Base-by-base conservation (phyloP, 1,140 invertebrate species). In the Neotoxoptera formosana region DNA sequence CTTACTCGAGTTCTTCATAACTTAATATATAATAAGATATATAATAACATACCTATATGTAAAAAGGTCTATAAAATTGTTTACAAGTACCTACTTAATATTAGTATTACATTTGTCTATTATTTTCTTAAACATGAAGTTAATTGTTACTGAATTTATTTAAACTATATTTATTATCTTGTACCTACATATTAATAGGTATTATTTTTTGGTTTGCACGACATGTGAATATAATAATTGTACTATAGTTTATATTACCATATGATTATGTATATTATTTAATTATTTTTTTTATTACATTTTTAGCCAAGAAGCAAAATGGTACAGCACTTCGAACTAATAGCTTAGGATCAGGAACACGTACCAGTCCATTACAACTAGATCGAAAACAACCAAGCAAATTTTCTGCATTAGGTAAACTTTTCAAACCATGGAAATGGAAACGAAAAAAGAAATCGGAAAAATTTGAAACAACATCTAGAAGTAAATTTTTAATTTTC, bases 381-480 rank as follows among this genome's bases (percentile, higher is more conserved):
- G 98, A 98, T 95, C 96, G 98, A 94, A 99, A 98, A 95, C 88
- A 76, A 83, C 81, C 91, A 17, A 98, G 98, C 95, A 98, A 98
- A 95, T 97, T 99, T 95, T 98, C 98, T 56, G 97, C 98, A 87
- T 96, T 99, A 95, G 98, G 98, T 94, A 97, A 98, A 96, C 96
- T 99, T 94, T 99, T 99, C 95, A 99, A 99, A 96, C 99, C 99
- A 11, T 99, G 99, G 99, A 99, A 99, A 95, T 99, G 99, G 99
- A 98, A 99, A 96, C 96, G 98, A 95, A 99, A 99, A 98, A 99
- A 99, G 97, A 99, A 99, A 96, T 99, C 98, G 93, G 98, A 99
- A 95, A 99, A 99, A 95, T 98, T 99, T 95, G 98, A 99, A 96
- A 98, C 98, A 94, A 97, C 98, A 94, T 99, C 98, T 95, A 97